Evolutionary conservation across 2,113 vertebrate genomes (phyloP).

Genomic region (Pterocles orientalis): DNA sequence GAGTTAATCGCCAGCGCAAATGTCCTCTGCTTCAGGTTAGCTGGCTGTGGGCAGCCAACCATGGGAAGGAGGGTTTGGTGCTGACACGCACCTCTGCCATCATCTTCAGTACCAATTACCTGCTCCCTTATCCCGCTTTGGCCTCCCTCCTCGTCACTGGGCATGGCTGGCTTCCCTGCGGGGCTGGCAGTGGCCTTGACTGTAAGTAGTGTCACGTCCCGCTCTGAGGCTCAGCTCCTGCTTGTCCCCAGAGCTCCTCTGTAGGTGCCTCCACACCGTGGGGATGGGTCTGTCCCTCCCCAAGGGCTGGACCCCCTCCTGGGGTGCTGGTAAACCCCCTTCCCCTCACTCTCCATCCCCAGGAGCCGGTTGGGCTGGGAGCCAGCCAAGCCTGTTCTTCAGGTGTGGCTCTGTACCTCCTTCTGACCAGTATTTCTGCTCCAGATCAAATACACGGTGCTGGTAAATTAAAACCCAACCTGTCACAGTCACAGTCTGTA

Average conservation of each 20-base stretch:
- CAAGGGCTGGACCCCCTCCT: fast-evolving
- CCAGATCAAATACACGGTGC: not conserved
- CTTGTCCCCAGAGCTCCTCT: not conserved
- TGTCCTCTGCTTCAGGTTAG: not conserved
- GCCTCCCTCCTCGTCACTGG: not conserved
- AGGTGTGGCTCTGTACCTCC: not conserved
- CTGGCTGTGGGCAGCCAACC: not conserved
- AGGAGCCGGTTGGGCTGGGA: not conserved
- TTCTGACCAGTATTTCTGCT: not conserved
- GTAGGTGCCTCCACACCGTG: fast-evolving
- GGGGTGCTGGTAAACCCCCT: not conserved
- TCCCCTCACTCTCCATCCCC: not conserved
- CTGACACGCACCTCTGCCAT: not conserved
- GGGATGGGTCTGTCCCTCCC: not conserved
- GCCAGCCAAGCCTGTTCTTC: slow-evolving; percentile 27
- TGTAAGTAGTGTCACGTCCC: not conserved
- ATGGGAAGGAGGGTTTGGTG: not conserved
- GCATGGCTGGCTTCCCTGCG: not conserved
- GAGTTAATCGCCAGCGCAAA: not conserved
- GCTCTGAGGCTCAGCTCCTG: fast-evolving
- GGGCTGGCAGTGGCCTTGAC: not conserved
- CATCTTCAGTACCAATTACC: not conserved
- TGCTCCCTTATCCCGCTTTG: not conserved
- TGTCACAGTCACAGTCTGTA: not conserved
- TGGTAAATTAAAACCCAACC: not conserved